These are phyloP conservation scores for Hemibagrus wyckioides DNA, from an alignment of 2,113 vertebrate genomes.

Conservation along the genomic window DNA sequence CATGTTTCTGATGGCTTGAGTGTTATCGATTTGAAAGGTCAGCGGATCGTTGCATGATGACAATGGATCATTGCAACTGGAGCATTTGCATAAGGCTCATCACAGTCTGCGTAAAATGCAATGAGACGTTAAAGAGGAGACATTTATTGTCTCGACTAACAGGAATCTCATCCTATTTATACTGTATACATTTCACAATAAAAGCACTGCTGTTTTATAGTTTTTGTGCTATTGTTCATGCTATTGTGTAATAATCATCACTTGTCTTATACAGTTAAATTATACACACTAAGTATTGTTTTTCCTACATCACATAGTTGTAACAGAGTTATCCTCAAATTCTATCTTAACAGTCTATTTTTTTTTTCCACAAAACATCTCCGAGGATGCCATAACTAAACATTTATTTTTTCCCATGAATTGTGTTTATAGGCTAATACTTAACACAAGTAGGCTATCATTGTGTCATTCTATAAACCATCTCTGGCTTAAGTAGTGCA, in stretches of 20 bases:
- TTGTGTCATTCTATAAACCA: constrained; percentile 4
- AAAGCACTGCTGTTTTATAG: neutral
- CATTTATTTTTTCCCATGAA: constrained; percentile 15
- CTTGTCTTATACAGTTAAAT: neutral
- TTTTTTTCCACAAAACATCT: constrained; percentile 7
- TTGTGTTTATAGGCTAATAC: constrained; percentile 13
- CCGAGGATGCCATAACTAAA: neutral
- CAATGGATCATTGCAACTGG: neutral
- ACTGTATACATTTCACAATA: neutral
- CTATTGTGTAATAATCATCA: neutral
- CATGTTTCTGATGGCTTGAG: neutral
- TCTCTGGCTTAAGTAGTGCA: neutral
- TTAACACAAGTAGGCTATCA: constrained; percentile 31
- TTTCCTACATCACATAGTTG: neutral
- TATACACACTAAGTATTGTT: neutral
- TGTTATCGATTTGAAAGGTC: constrained; percentile 35
- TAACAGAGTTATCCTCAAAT: constrained; percentile 19
- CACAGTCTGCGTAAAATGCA: constrained; percentile 9
- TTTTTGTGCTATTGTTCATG: neutral
- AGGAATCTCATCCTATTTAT: neutral
- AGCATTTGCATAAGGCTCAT: neutral
- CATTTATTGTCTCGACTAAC: neutral
- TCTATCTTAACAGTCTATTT: neutral
- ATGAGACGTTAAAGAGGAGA: neutral
- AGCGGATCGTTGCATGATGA: constrained; percentile 15